Evolutionary conservation across 2,113 vertebrate species (phyloP).

Genomic region (Microtus oregoni): DNA sequence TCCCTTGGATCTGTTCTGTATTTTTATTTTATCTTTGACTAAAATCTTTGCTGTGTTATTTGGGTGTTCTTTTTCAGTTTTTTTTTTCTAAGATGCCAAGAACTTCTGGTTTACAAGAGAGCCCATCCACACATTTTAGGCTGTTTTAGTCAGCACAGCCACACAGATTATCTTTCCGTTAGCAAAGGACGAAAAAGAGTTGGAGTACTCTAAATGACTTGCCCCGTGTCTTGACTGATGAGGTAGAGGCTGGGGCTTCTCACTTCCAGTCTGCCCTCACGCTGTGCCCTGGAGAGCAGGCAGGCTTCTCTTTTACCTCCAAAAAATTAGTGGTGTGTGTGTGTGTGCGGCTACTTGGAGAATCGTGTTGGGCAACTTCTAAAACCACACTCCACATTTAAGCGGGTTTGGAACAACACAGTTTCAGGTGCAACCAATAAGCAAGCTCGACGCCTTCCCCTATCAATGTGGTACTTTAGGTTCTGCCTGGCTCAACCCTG

Average conservation of each 20-base stretch:
- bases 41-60: not conserved
- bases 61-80: not conserved
- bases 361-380: not conserved
- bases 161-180: not conserved
- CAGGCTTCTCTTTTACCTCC: not conserved
- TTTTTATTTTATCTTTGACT: not conserved
- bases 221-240: not conserved
- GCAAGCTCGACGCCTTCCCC: not conserved
- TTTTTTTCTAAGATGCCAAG: not conserved
- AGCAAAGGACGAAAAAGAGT: not conserved
- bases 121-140: not conserved
- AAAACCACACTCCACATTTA: slow-evolving; percentile 8
- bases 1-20: not conserved
- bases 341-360: not conserved
- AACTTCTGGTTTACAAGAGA: not conserved
- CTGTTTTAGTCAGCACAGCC: not conserved
- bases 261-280: not conserved
- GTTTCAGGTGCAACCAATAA: not conserved
- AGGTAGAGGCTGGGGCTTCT: not conserved
- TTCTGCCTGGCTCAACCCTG: slow-evolving; percentile 10
- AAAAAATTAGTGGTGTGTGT: not conserved
- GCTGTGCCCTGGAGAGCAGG: not conserved
- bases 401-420: not conserved
- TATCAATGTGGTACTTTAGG: not conserved
- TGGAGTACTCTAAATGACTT: not conserved